phyloP scores from a whole-genome alignment of 37 sponge, comb jelly and placozoan species.

The Ephydatia muelleri region DNA sequence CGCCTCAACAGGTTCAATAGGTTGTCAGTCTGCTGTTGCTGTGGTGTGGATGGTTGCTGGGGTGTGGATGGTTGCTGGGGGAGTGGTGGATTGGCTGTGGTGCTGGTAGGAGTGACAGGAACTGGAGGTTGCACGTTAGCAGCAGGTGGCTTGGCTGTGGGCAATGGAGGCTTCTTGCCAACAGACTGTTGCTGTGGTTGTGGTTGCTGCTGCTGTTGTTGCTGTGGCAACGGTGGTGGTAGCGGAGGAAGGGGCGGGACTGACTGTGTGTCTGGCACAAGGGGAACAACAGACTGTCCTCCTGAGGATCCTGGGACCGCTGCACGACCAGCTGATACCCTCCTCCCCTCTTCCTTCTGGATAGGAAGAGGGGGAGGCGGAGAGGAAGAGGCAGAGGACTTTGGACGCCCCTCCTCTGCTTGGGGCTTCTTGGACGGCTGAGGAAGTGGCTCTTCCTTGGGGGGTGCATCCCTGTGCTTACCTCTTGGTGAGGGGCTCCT shows the following conservation, averaged over 20 bases:
- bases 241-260: background rate
- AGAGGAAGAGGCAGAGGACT: constrained; percentile 29
- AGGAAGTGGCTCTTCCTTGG: constrained; percentile 1
- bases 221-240: background rate
- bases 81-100: background rate
- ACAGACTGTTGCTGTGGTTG: constrained; percentile 7
- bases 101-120: background rate
- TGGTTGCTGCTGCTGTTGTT: background rate
- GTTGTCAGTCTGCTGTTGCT: constrained; percentile 32
- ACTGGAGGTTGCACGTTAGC: background rate
- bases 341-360: background rate
- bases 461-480: constrained; percentile 1
- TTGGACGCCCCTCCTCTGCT: constrained; percentile 9
- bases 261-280: background rate
- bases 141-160: no score
- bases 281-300: background rate
- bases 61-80: background rate
- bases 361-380: constrained; percentile 8
- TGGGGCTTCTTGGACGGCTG: constrained; percentile 11
- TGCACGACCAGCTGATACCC: background rate
- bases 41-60: background rate
- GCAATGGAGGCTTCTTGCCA: background rate
- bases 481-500: constrained; percentile 21
- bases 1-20: constrained; percentile 62
- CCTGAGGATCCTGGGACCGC: background rate